Evolutionary conservation across 2,888 invertebrate species (phyloP), one percentile per base, ranked within the genome.

Genomic region (Ichneumoninae sp.): DNA sequence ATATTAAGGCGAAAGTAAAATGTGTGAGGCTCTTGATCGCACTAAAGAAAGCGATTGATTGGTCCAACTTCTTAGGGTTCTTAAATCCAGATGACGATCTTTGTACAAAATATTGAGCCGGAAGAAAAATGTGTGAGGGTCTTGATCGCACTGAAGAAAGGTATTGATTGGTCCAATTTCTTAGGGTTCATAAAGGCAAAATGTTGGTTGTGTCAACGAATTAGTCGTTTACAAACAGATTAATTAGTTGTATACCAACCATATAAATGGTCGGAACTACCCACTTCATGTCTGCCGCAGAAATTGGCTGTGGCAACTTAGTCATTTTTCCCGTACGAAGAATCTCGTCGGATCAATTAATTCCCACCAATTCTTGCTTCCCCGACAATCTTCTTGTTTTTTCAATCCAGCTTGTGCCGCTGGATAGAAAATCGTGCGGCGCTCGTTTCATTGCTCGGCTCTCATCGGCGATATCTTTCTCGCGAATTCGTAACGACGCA

Each of bases 401-500:
- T 40, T 40, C 19, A 19, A 52, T 54, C 19, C 52, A 26, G 16
- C 19, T 5, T 52, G 26, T 26, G 26, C 26, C 26, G 26, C 26
- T 26, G 3, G 26, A 26, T 26, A 26, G 26, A 26, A 26, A 26
- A 26, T 26, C 8, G 19, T 10, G 26, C 8, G 1, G 2, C 16
- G 33, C 16, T 16, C 33, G 62, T 33, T 62, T 30, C 44, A 0
- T 33, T 30, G 16, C 60, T 16, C 16, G 30, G 33, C n/a, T 33
- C 62, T 62, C 62, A 6, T 52, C 50, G 16, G 8, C 33, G 36
- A 54, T 1, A 16, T 57, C 33, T 19, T 22, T 13, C 52, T 52
- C 60, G 33, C 33, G 62, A 54, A 70, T 8, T 16, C 19, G 10
- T 22, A 30, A 62, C 57, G 19, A 44, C 66, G 80, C 44, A 47